These are phyloP conservation scores for Sicus ferrugineus DNA, from an alignment of 2,888 invertebrate species.

Conservation along the genomic window DNA sequence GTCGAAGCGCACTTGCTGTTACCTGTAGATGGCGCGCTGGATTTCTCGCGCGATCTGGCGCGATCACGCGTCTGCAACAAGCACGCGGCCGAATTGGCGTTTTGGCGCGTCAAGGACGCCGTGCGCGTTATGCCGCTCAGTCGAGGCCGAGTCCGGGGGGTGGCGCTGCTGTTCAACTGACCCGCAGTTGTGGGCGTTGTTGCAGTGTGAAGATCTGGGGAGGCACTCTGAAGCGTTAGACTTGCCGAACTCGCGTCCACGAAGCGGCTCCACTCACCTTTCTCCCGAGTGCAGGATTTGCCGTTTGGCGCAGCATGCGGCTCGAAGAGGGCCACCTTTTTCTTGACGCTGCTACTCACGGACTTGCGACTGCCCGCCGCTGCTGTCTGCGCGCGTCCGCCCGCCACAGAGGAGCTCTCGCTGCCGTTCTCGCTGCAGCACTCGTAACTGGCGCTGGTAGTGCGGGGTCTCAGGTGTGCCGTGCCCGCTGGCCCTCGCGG, in stretches of 20 bases:
- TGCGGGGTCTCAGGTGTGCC: constrained; percentile 10
- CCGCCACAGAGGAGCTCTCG: constrained; percentile 78
- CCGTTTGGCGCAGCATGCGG: constrained; percentile 46
- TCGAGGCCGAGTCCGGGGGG: constrained; percentile 66
- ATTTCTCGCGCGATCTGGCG: constrained; percentile 69
- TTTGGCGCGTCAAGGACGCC: constrained; percentile 54
- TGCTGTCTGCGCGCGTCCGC: constrained; percentile 32
- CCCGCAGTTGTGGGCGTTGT: constrained; percentile 35
- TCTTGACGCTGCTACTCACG: constrained; percentile 64
- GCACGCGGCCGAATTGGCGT: constrained; percentile 55
- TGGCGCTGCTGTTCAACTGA: constrained; percentile 42
- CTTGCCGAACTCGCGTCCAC: neutral
- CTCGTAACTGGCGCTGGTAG: constrained; percentile 53
- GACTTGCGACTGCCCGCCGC: constrained; percentile 18
- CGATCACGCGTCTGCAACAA: constrained; percentile 69
- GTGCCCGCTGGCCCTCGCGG: constrained; percentile 13
- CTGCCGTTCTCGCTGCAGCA: constrained; percentile 76
- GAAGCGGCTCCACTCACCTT: neutral
- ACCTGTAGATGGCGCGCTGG: constrained; percentile 63
- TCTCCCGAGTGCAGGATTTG: neutral
- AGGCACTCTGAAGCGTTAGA: neutral
- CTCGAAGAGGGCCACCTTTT: constrained; percentile 70
- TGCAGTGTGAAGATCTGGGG: constrained; percentile 27
- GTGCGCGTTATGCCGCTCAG: constrained; percentile 68
- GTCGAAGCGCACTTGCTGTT: constrained; percentile 51